Evolutionary conservation across 2,113 vertebrate genomes (phyloP), one percentile per base, ranked within the genome.

Genomic region (Entosphenus tridentatus): DNA sequence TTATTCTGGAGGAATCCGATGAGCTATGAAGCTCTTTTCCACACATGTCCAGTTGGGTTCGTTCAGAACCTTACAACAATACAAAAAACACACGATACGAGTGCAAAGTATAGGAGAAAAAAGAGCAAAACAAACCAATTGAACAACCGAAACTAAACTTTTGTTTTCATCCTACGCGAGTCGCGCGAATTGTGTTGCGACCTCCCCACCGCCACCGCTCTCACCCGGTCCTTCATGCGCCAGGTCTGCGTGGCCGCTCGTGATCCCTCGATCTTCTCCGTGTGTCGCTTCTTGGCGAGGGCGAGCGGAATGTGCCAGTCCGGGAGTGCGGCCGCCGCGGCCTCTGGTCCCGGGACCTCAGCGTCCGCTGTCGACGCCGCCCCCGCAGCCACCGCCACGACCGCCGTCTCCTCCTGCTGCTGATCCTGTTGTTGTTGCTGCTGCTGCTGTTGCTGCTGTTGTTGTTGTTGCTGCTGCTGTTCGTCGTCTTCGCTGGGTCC

Each of bases 151-250:
- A 39, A 39, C 39, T 1, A 39, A 39, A 39, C 39, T 39, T 39
- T 39, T 39, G 6, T 39, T 39, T 39, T 39, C 39, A 39, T 39
- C 39, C 39, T 6, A 39, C 39, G 39, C 39, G 39, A 39, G 39
- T 39, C 58, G 3, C 58, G 3, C 58, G 58, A 62, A 62, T 17
- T 17, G 13, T 56, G 71, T 74, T 71, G 71, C 72, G 67, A 71
- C 2, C 71, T 59, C 18, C 71, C 74, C 17, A 18, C 54, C 3
- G 5, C 18, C 9, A 10, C 39, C 39, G 67, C 69, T 56, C 11
- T 85, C 78, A 97, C 91, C 87, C 92, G 80, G 79, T 96, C 91
- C 79, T 97, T 96, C 92, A 97, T 96, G 76, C 91, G 84, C 91
- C 91, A 96, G 80, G 90, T 96, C 83, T 98, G 93, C 0, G 93